A percentile compares a stretch with the other conserved stretches of the same genome.
phyloP scores from a whole-genome alignment of 2,113 vertebrate genomes.

The Nannospalax galili region DNA sequence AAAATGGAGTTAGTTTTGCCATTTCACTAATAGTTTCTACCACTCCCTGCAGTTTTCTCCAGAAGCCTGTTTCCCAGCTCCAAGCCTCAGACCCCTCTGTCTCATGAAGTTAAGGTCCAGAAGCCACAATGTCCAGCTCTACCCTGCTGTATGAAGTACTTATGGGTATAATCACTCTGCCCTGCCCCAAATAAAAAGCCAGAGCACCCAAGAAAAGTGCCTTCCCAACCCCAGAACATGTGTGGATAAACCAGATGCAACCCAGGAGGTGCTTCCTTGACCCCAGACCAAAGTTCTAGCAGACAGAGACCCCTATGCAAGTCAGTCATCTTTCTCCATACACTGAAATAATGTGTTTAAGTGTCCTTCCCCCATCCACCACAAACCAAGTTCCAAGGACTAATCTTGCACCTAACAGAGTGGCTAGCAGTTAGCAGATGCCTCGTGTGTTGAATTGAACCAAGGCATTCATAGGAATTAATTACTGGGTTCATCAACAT shows the following conservation, averaged over 20 bases:
- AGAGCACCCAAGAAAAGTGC: not conserved
- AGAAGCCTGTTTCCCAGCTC: not conserved
- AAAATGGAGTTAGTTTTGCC: no score
- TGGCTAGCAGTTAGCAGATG: not conserved
- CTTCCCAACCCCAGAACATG: not conserved
- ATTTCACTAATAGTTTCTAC: not conserved
- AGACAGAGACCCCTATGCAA: not conserved
- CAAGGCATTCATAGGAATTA: not conserved
- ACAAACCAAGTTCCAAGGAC: not conserved
- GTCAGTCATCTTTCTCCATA: not conserved
- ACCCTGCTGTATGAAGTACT: rapidly evolving
- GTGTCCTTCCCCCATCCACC: not conserved
- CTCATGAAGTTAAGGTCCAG: not conserved
- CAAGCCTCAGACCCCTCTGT: not conserved
- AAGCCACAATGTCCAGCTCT: not conserved
- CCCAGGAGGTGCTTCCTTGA: not conserved
- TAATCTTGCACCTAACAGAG: no score
- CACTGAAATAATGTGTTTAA: not conserved
- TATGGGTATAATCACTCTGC: not conserved
- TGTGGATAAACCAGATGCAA: no score
- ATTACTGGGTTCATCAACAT: rapidly evolving
- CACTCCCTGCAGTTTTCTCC: not conserved
- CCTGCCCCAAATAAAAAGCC: not conserved
- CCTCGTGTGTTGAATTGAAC: not conserved
- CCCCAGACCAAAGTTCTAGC: not conserved